Conservation (phyloP, 2,888 invertebrate species). For the Cephus spinipes region DNA sequence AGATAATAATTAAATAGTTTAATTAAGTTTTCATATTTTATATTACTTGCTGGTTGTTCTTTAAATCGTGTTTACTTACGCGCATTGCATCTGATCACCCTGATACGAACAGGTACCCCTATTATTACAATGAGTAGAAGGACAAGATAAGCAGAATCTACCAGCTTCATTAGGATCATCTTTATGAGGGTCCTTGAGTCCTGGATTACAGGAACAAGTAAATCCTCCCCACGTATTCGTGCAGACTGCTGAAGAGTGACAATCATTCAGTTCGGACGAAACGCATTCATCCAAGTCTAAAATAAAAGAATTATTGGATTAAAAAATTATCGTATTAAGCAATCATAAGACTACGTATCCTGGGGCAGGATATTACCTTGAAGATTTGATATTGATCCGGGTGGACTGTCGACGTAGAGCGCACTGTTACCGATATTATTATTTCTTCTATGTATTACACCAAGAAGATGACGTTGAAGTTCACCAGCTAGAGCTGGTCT, state of each 20-base stretch:
- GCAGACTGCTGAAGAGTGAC: conserved; percentile 82
- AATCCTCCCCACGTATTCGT: conserved; percentile 88
- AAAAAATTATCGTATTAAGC: not conserved
- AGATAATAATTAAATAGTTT: conserved; percentile 31
- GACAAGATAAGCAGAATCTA: conserved; percentile 82
- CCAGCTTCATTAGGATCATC: conserved; percentile 78
- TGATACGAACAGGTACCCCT: conserved; percentile 87
- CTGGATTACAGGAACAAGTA: conserved; percentile 79
- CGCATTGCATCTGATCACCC: conserved; percentile 79
- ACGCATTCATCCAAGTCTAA: conserved; percentile 89
- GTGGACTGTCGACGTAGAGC: conserved; percentile 84
- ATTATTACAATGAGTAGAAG: conserved; percentile 83
- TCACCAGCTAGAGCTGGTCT: conserved; percentile 78
- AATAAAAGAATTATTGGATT: conserved; percentile 13
- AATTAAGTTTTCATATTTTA: not conserved
- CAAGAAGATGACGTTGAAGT: conserved; percentile 85
- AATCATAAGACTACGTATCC: not conserved
- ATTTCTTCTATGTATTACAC: conserved; percentile 83
- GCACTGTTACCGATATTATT: conserved; percentile 92
- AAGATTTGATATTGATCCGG: conserved; percentile 81
- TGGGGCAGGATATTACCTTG: conserved; percentile 68
- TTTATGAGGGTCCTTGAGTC: conserved; percentile 81
- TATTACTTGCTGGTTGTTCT: not conserved
- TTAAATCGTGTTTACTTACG: conserved; percentile 69
- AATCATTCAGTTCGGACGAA: conserved; percentile 85